phyloP scores from a whole-genome alignment of 2,113 vertebrate species.

The Pavo muticus region DNA sequence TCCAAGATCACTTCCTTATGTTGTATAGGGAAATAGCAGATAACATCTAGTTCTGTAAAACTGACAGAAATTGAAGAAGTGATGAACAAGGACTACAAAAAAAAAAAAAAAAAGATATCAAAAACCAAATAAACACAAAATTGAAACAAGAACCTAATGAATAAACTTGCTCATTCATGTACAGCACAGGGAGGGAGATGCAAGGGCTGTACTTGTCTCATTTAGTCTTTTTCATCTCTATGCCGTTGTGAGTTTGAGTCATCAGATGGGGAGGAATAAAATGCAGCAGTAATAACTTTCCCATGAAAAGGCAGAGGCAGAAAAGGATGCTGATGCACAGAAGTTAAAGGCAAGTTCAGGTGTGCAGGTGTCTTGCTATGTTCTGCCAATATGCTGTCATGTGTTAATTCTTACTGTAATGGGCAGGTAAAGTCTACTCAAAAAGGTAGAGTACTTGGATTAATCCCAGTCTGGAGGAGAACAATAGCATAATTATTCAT shows the following conservation, averaged over 20 bases:
- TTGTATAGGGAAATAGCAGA: background rate
- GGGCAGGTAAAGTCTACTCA: background rate
- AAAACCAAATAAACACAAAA: background rate
- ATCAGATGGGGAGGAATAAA: slow-evolving; percentile 55
- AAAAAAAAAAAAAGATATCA: background rate
- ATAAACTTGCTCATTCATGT: slow-evolving; percentile 50
- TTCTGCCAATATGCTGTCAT: background rate
- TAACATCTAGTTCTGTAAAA: background rate
- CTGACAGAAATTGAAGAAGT: slow-evolving; percentile 1
- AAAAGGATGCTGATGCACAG: background rate
- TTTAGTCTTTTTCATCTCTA: slow-evolving; percentile 54
- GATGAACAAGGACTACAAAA: background rate
- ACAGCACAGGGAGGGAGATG: slow-evolving; percentile 4
- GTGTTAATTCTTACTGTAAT: background rate
- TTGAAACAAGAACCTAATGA: background rate
- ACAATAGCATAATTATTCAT: background rate
- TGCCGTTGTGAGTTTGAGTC: slow-evolving; percentile 57
- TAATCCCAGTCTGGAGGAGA: background rate
- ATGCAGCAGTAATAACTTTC: slow-evolving; percentile 5
- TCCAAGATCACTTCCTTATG: background rate
- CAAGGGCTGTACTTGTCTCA: slow-evolving; percentile 51
- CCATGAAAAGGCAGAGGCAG: slow-evolving; percentile 31
- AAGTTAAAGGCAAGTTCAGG: background rate
- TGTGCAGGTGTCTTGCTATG: background rate
- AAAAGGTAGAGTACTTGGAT: background rate